phyloP scores from a whole-genome alignment of 2,888 invertebrate genomes.

The Melipona bicolor region DNA sequence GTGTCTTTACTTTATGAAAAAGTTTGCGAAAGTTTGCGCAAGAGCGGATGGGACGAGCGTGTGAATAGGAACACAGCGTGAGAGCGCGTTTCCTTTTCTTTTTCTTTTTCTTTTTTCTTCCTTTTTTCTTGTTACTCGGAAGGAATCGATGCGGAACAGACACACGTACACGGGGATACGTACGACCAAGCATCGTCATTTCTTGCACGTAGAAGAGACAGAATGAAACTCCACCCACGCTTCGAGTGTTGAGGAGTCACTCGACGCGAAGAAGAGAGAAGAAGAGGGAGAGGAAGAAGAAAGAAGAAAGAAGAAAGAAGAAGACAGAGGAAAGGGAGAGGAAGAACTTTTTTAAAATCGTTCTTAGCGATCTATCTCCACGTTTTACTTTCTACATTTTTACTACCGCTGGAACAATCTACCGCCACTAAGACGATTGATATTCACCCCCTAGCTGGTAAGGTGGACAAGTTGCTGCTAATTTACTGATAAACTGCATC shows the following conservation, averaged over 20 bases:
- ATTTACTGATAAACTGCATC: conserved; percentile 49
- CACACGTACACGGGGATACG: conserved; percentile 52
- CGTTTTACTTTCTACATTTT: conserved; percentile 70
- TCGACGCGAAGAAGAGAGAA: not conserved
- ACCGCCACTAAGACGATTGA: conserved; percentile 37
- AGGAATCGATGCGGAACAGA: conserved; percentile 47
- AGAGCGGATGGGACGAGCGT: not conserved
- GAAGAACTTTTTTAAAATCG: conserved; percentile 28
- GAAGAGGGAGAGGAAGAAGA: not conserved
- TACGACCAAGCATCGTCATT: conserved; percentile 65
- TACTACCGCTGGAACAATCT: conserved; percentile 66
- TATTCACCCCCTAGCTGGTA: conserved; percentile 58
- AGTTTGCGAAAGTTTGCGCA: not conserved
- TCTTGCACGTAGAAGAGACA: not conserved
- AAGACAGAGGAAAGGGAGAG: not conserved
- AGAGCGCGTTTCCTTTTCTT: not conserved
- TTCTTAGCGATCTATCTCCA: conserved; percentile 64
- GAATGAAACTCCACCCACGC: not conserved
- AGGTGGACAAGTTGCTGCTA: conserved; percentile 55
- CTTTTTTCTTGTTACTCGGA: conserved; percentile 3
- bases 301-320: not conserved
- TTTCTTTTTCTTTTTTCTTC: not conserved
- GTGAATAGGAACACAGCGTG: conserved; percentile 5
- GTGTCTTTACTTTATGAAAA: not conserved
- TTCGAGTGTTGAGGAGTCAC: not conserved